Evolutionary conservation across 2,888 invertebrate species (phyloP).

Genomic region (Erynnis tages): DNA sequence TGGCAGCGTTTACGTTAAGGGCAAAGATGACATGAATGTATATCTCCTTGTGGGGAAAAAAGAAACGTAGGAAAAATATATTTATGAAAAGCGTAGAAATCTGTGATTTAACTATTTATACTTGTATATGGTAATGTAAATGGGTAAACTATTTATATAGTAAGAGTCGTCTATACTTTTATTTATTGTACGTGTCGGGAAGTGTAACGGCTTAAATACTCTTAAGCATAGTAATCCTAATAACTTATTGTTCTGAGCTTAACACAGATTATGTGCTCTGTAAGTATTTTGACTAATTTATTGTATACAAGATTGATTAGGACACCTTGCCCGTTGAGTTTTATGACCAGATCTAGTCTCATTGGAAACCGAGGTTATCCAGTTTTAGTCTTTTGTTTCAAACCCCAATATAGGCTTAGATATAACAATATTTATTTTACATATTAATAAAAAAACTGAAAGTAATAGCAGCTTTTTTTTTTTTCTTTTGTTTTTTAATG

Average conservation of each 20-base stretch:
- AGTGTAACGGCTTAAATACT: conserved; percentile 64
- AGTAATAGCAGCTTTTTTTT: too few relatives aligned
- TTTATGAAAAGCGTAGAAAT: conserved; percentile 65
- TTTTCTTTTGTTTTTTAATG: too few relatives aligned
- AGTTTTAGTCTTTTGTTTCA: too few relatives aligned
- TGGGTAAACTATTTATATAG: conserved; percentile 31
- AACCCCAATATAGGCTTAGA: too few relatives aligned
- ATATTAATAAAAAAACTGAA: too few relatives aligned
- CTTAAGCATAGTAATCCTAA: conserved; percentile 53
- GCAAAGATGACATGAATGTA: conserved; percentile 97
- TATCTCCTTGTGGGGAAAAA: conserved; percentile 86
- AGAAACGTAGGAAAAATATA: conserved; percentile 52
- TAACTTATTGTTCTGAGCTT: conserved; percentile 61
- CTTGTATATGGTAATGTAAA: conserved; percentile 35
- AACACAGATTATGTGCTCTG: conserved; percentile 39
- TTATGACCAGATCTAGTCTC: conserved; percentile 75
- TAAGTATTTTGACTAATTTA: conserved; percentile 38
- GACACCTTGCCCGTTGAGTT: conserved; percentile 11
- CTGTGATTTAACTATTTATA: conserved; percentile 69
- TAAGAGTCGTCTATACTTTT: conserved; percentile 35
- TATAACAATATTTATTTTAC: too few relatives aligned
- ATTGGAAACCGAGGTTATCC: conserved; percentile 21
- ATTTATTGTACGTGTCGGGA: conserved; percentile 45
- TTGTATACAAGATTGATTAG: conserved; percentile 11
- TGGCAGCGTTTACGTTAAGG: conserved; percentile 97